These are phyloP conservation scores for Ceryle rudis DNA, from an alignment of 2,797 vertebrate species.

Conservation along the genomic window DNA sequence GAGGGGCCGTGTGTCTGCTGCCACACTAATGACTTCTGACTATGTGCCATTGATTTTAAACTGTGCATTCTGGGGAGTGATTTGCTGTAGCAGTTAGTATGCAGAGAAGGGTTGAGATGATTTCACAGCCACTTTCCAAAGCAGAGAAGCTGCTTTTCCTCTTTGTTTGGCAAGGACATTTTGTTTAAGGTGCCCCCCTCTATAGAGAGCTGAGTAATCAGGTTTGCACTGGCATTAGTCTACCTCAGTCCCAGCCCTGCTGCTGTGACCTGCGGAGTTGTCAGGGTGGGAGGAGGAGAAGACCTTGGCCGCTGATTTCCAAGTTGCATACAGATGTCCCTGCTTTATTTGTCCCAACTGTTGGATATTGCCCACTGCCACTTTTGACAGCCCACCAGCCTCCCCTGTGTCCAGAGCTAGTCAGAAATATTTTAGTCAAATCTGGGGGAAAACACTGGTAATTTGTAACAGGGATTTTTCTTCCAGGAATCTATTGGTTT, in stretches of 20 bases:
- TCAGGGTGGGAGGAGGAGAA: background rate
- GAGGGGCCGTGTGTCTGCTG: background rate
- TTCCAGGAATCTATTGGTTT: background rate
- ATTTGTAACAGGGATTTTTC: background rate
- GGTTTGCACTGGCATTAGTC: background rate
- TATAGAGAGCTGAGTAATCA: background rate
- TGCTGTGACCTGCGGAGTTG: accelerated
- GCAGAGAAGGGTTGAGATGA: background rate
- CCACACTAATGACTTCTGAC: background rate
- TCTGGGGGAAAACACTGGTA: accelerated
- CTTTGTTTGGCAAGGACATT: background rate
- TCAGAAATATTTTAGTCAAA: background rate
- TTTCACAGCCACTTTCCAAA: background rate
- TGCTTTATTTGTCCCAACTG: background rate
- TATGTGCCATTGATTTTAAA: background rate
- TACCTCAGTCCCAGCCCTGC: background rate
- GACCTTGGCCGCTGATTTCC: background rate
- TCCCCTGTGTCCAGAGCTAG: accelerated
- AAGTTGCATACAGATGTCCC: background rate
- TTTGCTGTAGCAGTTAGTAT: background rate
- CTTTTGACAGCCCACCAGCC: background rate
- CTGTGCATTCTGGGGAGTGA: background rate
- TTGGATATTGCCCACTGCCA: accelerated
- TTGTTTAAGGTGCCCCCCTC: background rate
- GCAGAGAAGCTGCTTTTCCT: background rate